A percentile compares a stretch with the other conserved stretches of the same genome.
phyloP scores from a whole-genome alignment of 2,888 invertebrate species.

The Microdon myrmicae region DNA sequence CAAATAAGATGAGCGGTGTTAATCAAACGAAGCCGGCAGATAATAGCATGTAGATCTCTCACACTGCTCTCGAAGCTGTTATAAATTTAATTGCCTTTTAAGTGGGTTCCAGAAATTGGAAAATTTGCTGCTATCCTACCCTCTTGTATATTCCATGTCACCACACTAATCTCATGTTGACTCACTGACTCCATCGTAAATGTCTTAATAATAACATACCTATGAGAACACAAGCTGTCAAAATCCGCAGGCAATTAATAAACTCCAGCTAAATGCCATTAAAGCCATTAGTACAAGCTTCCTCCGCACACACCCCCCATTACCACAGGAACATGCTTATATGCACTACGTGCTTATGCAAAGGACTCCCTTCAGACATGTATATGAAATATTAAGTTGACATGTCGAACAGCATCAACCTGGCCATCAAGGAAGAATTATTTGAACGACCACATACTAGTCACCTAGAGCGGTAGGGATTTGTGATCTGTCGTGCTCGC shows the following conservation, averaged over 20 bases:
- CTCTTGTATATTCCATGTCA: neutral
- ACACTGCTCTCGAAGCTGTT: conserved; percentile 54
- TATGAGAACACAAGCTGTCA: conserved; percentile 35
- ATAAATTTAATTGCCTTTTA: conserved; percentile 66
- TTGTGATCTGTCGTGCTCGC: neutral
- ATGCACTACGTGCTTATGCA: conserved; percentile 22
- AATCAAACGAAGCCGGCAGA: no score
- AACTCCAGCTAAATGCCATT: conserved; percentile 48
- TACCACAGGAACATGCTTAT: no score
- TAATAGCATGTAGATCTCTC: no score
- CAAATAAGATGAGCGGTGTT: no score
- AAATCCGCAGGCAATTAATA: conserved; percentile 46
- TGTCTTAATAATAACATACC: conserved; percentile 35
- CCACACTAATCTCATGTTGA: conserved; percentile 9
- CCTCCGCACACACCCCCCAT: neutral
- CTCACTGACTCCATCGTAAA: conserved; percentile 31
- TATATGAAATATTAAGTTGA: conserved; percentile 47
- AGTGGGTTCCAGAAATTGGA: conserved; percentile 61
- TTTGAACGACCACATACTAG: conserved; percentile 8
- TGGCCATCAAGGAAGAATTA: conserved; percentile 28
- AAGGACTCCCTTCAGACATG: conserved; percentile 26
- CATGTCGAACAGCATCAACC: conserved; percentile 47
- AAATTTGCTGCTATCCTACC: neutral
- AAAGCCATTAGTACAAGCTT: conserved; percentile 35
- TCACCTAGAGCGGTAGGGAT: neutral